Percentiles rank a stretch among this genome's conserved stretches.
These are phyloP conservation scores for Nasonia giraulti DNA, from an alignment of 1,140 invertebrate species.

Conservation along the genomic window DNA sequence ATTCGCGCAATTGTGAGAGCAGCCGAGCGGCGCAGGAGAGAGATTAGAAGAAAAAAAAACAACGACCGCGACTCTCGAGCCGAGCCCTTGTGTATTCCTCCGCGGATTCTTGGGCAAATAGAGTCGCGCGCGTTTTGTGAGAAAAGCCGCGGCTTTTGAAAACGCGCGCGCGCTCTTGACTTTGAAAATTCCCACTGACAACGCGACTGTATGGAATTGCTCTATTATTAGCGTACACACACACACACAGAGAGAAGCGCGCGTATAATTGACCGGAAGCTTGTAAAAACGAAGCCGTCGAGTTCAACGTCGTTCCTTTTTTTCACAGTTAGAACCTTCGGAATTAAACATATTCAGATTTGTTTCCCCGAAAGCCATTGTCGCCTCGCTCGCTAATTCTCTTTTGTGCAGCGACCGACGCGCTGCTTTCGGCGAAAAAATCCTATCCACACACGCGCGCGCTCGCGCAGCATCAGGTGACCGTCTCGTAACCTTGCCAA, in stretches of 20 bases:
- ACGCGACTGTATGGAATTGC: not conserved
- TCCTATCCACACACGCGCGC: too few relatives aligned
- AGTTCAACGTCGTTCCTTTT: not conserved
- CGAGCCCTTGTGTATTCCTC: not conserved
- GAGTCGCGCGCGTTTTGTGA: not conserved
- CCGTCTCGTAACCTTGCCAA: not conserved
- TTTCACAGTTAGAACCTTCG: not conserved
- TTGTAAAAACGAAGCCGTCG: not conserved
- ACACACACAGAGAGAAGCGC: not conserved
- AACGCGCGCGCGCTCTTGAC: not conserved
- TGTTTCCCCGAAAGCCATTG: not conserved
- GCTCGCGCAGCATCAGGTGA: not conserved
- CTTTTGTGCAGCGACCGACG: not conserved
- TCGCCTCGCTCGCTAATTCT: not conserved
- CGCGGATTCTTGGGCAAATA: too few relatives aligned
- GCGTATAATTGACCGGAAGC: constrained; percentile 38
- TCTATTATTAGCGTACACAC: not conserved
- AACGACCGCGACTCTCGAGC: not conserved
- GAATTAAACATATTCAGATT: not conserved
- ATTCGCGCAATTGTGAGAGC: constrained; percentile 35
- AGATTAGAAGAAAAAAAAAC: not conserved
- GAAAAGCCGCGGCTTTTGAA: not conserved
- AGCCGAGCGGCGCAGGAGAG: not conserved
- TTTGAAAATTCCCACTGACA: constrained; percentile 15
- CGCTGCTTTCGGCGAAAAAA: not conserved